Evolutionary conservation across 23 tunicate species (phyloP).

Genomic region (Pegea sp.): DNA sequence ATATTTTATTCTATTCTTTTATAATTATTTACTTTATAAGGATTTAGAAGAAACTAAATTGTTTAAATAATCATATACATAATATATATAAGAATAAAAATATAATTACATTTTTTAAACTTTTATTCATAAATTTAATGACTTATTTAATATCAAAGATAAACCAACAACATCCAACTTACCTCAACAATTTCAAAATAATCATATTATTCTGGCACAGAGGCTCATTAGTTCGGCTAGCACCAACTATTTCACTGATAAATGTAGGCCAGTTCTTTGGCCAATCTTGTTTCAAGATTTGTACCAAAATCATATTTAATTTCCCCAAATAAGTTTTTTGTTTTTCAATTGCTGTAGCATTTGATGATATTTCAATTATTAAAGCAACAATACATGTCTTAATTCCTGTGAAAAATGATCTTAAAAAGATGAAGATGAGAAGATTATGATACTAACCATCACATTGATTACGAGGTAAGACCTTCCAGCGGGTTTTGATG

Average conservation of each 20-base stretch:
- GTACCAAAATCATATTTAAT: constrained; percentile 94
- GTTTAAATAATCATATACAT: no score
- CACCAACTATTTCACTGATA: constrained; percentile 96
- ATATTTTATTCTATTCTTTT: no score
- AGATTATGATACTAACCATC: constrained; percentile 32
- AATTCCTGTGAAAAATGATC: constrained; percentile 33
- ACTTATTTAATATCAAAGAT: no score
- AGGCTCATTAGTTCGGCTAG: constrained; percentile 80
- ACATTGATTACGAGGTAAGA: constrained; percentile 91
- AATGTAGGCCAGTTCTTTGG: constrained; percentile 99
- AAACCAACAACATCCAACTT: no score
- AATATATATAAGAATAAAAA: no score
- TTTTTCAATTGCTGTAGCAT: constrained; percentile 63
- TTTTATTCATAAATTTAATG: no score
- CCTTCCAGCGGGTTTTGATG: constrained; percentile 93
- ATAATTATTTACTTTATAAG: no score
- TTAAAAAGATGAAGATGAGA: not conserved
- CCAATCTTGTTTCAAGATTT: constrained; percentile 98
- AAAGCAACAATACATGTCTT: constrained; percentile 86
- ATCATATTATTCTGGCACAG: constrained; percentile 96
- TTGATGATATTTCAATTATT: constrained; percentile 72
- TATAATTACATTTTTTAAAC: no score
- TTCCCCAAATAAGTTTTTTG: constrained; percentile 86
- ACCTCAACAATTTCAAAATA: constrained; percentile 80
- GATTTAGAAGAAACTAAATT: no score